Percentiles rank a stretch among this genome's conserved stretches.
Evolutionary conservation across 2,888 invertebrate genomes (phyloP).

Genomic region (Drosophila subsilvestris): DNA sequence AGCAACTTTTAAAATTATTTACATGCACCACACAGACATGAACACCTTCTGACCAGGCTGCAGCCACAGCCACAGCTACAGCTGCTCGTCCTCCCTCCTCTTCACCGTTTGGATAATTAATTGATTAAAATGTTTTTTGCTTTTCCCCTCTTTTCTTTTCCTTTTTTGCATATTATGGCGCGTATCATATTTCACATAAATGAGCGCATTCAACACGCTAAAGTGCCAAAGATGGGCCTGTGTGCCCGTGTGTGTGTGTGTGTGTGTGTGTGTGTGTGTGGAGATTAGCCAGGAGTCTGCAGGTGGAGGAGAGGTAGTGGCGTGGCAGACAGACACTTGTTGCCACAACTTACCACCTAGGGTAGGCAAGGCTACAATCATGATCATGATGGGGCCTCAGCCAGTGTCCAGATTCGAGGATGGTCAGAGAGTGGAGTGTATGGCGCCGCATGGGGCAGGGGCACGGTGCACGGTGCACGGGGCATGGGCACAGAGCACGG

Average conservation of each 20-base stretch:
- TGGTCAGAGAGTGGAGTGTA: conserved; percentile 56
- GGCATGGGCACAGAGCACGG: not conserved
- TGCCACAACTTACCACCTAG: conserved; percentile 79
- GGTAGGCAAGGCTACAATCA: conserved; percentile 60
- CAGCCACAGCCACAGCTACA: too few species aligned
- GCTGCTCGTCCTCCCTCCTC: too few species aligned
- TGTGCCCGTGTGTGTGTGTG: not conserved
- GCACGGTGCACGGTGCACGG: conserved; percentile 38
- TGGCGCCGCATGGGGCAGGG: conserved; percentile 55
- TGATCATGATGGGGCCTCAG: conserved; percentile 35
- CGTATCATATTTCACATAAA: conserved; percentile 82
- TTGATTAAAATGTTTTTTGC: conserved; percentile 81
- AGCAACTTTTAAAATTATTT: conserved; percentile 76
- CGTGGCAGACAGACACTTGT: conserved; percentile 65
- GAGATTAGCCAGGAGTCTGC: conserved; percentile 22
- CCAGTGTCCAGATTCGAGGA: conserved; percentile 20
- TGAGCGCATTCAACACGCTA: conserved; percentile 80
- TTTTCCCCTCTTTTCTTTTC: conserved; percentile 18
- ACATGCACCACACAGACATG: conserved; percentile 60
- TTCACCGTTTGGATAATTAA: conserved; percentile 73
- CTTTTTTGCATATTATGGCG: conserved; percentile 75
- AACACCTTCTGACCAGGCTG: conserved; percentile 37
- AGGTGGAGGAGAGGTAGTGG: conserved; percentile 13
- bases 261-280: conserved; percentile 33
- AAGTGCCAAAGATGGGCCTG: conserved; percentile 72